Percentiles rank a stretch among this genome's conserved stretches.
These are phyloP conservation scores for Gnathonemus echidnorhynchus DNA, from an alignment of 2,113 vertebrate species.

Conservation along the genomic window DNA sequence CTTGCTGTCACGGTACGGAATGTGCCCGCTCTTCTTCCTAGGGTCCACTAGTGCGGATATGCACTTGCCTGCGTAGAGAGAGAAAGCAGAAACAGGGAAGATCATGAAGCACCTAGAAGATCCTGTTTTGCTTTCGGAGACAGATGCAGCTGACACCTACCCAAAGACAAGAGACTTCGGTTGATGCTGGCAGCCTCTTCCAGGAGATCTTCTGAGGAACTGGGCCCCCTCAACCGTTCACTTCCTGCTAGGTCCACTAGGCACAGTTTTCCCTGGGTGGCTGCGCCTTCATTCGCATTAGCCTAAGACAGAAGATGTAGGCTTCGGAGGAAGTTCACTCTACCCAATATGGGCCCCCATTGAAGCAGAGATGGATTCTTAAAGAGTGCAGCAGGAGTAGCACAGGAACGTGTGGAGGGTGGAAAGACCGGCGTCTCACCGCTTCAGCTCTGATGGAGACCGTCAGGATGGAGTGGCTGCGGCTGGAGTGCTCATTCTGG, in stretches of 20 bases:
- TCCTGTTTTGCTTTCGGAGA: not conserved
- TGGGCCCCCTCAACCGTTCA: slow-evolving; percentile 55
- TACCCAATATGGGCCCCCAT: not conserved
- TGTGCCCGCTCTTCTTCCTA: slow-evolving; percentile 47
- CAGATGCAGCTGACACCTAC: slow-evolving; percentile 32
- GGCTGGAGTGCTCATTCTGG: slow-evolving; percentile 64
- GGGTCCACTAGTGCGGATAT: slow-evolving; percentile 62
- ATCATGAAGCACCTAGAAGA: too few species aligned
- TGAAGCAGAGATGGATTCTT: not conserved
- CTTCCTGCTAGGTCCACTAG: slow-evolving; percentile 66
- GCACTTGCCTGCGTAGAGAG: slow-evolving; percentile 55
- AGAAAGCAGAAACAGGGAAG: not conserved
- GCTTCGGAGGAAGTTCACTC: not conserved
- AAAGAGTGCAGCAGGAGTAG: not conserved
- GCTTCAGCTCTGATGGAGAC: slow-evolving; percentile 41
- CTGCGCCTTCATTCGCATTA: not conserved
- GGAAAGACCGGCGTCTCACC: slow-evolving; percentile 38
- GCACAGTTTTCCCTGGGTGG: slow-evolving; percentile 53
- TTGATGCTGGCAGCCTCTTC: slow-evolving; percentile 67
- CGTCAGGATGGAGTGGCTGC: slow-evolving; percentile 64
- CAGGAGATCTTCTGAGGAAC: slow-evolving; percentile 51
- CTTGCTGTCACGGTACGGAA: slow-evolving; percentile 70
- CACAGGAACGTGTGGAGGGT: too few species aligned
- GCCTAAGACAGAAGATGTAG: slow-evolving; percentile 20
- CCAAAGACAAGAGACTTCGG: slow-evolving; percentile 64